Conservation (phyloP, 2,797 vertebrate genomes). For the Masticophis lateralis region DNA sequence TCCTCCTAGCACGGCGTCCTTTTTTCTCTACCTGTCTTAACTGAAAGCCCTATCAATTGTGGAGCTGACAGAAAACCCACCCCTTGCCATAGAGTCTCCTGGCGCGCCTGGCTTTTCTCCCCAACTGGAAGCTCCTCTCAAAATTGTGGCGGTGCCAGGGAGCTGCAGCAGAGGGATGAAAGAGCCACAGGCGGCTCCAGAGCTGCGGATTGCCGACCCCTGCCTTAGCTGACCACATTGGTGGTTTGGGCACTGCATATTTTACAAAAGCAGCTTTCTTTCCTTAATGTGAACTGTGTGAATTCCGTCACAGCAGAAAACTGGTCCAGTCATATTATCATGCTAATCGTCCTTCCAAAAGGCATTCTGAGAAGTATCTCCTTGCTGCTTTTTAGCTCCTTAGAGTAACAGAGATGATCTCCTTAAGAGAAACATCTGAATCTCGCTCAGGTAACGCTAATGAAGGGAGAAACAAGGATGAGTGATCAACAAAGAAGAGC, state of each 20-base stretch:
- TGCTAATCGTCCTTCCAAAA: neutral
- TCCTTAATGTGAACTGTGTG: neutral
- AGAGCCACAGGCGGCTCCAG: too few species aligned
- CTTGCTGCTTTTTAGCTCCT: neutral
- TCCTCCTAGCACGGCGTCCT: too few species aligned
- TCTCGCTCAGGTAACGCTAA: neutral
- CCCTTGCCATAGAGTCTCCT: too few species aligned
- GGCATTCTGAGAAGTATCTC: neutral
- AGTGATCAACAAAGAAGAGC: neutral
- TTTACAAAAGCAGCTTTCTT: neutral
- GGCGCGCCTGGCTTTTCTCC: too few species aligned
- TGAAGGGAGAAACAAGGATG: neutral
- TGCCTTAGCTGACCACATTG: neutral
- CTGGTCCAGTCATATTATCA: neutral
- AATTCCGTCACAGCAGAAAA: neutral
- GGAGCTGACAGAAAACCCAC: too few species aligned
- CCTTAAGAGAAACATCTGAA: neutral
- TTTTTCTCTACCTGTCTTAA: too few species aligned
- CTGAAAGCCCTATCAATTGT: too few species aligned
- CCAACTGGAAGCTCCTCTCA: too few species aligned
- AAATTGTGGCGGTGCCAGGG: too few species aligned
- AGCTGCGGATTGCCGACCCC: too few species aligned
- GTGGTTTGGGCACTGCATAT: neutral
- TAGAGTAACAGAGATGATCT: neutral
- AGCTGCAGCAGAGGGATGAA: too few species aligned